These are phyloP conservation scores for Brachypteracias leptosomus DNA, from an alignment of 2,113 vertebrate genomes.

Conservation along the genomic window DNA sequence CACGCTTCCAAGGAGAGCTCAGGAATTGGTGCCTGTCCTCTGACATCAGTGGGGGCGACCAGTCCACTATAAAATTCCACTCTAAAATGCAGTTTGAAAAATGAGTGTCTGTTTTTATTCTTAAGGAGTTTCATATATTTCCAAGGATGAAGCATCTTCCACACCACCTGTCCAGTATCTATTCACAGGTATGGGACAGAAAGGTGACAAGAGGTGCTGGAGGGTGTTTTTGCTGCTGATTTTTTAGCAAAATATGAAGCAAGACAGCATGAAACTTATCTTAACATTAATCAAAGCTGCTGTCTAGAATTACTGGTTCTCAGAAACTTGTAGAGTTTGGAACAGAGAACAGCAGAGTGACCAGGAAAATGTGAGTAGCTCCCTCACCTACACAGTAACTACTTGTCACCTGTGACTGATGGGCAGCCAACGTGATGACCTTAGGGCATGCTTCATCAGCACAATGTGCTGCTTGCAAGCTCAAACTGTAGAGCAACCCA, in stretches of 20 bases:
- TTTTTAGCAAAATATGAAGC: background rate
- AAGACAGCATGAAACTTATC: background rate
- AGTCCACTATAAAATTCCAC: background rate
- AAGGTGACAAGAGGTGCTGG: background rate
- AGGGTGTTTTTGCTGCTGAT: rapidly evolving
- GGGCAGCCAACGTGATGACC: rapidly evolving
- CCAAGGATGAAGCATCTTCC: background rate
- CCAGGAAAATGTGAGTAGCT: background rate
- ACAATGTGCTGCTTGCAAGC: background rate
- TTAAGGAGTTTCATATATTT: background rate
- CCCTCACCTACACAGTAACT: background rate
- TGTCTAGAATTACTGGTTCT: background rate
- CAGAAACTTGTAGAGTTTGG: background rate
- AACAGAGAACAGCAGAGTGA: background rate
- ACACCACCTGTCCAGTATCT: rapidly evolving
- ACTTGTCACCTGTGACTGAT: background rate
- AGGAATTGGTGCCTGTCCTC: background rate
- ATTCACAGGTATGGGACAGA: background rate
- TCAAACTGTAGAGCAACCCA: background rate
- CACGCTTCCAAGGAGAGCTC: background rate
- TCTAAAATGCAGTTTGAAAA: background rate
- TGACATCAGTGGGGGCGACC: background rate
- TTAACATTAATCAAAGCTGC: background rate
- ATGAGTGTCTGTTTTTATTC: background rate
- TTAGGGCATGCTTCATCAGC: background rate